Conservation (phyloP, 1,140 invertebrate genomes). For the Anastrepha obliqua region DNA sequence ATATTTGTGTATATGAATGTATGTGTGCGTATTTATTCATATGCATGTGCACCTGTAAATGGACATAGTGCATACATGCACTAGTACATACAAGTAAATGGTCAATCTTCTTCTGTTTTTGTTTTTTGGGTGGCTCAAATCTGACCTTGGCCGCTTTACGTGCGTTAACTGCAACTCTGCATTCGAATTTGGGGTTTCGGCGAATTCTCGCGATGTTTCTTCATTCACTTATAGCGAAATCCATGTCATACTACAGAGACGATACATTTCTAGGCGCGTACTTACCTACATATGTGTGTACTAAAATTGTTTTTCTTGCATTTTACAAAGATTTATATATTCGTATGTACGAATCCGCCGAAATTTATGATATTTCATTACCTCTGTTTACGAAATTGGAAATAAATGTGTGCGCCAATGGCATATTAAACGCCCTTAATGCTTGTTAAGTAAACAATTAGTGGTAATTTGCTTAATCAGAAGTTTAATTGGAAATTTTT, state of each 20-base stretch:
- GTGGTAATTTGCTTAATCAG: background rate
- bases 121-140: background rate
- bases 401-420: background rate
- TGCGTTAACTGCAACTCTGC: conserved; percentile 18
- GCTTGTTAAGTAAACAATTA: background rate
- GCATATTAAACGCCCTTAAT: background rate
- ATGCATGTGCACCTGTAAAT: no score
- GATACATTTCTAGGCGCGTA: background rate
- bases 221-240: background rate
- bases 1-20: background rate
- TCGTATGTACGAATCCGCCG: background rate
- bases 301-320: background rate
- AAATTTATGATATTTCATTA: background rate
- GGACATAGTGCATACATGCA: no score
- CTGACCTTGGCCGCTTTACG: conserved; percentile 16
- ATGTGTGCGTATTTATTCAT: no score
- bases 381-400: background rate
- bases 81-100: background rate
- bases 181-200: background rate
- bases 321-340: background rate
- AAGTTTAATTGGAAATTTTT: background rate
- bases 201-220: conserved; percentile 25
- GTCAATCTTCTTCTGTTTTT: no score
- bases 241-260: background rate
- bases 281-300: background rate